Evolutionary conservation across 2,113 vertebrate genomes (phyloP).

Genomic region (Sceloporus tristichus): DNA sequence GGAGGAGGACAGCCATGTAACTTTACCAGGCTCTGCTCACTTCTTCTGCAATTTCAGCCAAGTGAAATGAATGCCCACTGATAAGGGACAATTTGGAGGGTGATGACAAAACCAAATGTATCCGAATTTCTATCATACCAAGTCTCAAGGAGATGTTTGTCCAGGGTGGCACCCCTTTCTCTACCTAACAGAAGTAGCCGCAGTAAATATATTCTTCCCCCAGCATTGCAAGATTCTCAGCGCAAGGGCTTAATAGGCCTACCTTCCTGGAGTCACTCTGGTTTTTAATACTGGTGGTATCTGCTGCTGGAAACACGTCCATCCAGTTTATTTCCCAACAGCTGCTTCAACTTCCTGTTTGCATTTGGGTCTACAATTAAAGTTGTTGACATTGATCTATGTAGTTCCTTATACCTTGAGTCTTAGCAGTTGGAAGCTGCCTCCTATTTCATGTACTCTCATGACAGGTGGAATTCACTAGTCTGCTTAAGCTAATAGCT

Average conservation of each 20-base stretch:
- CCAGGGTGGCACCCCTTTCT: not conserved
- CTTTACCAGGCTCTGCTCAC: not conserved
- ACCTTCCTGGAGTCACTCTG: not conserved
- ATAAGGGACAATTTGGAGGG: too few species aligned
- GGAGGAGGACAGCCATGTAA: too few species aligned
- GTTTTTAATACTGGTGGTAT: not conserved
- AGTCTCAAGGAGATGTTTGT: not conserved
- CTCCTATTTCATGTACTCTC: constrained; percentile 25
- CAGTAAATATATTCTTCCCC: too few species aligned
- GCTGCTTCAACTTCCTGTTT: constrained; percentile 21
- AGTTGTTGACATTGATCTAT: constrained; percentile 27
- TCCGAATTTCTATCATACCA: not conserved
- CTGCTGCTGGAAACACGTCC: not conserved
- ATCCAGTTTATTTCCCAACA: not conserved
- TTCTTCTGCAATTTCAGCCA: not conserved
- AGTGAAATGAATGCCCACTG: not conserved
- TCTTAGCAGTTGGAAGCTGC: not conserved
- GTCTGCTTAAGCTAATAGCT: constrained; percentile 27
- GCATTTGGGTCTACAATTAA: constrained; percentile 24
- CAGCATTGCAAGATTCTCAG: not conserved
- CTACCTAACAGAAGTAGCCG: not conserved
- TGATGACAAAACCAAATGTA: not conserved
- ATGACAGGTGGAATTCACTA: constrained; percentile 30
- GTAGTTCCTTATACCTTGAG: constrained; percentile 14
- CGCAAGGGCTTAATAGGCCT: not conserved